Conservation (phyloP, 2,113 vertebrate genomes). For the Brachyhypopomus gauderio region DNA sequence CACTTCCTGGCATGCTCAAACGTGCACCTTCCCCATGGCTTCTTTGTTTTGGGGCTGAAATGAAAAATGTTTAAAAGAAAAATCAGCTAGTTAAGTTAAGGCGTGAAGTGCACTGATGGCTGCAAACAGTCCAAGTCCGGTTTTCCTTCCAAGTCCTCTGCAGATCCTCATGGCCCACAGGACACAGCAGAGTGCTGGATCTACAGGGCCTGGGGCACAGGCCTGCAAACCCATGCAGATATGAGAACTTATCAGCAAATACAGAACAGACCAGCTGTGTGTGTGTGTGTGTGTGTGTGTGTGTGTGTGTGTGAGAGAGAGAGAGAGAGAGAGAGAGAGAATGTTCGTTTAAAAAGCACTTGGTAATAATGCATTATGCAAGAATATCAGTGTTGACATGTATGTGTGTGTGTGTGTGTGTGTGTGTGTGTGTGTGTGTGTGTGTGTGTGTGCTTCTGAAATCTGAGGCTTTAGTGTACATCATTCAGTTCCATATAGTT, state of each 20-base stretch:
- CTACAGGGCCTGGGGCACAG: neutral
- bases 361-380: too few relatives aligned
- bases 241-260: slow-evolving; percentile 23
- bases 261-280: neutral
- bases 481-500: slow-evolving; percentile 5
- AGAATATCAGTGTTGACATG: too few relatives aligned
- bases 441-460: neutral
- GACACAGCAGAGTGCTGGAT: neutral
- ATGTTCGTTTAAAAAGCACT: too few relatives aligned
- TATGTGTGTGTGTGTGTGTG: neutral
- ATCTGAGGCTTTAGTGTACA: neutral
- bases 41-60: slow-evolving; percentile 20
- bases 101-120: neutral
- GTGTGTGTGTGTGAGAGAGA: neutral
- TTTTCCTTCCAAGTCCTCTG: neutral
- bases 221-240: slow-evolving; percentile 10
- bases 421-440: neutral
- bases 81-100: neutral
- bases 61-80: neutral
- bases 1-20: slow-evolving; percentile 59
- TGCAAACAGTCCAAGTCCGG: neutral
- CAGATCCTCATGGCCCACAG: neutral
- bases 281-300: neutral
- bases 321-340: neutral
- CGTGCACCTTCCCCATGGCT: slow-evolving; percentile 25